Percentiles rank a stretch among this genome's conserved stretches.
These are phyloP conservation scores for Erannis defoliaria DNA, from an alignment of 2,888 invertebrate species.

Conservation along the genomic window DNA sequence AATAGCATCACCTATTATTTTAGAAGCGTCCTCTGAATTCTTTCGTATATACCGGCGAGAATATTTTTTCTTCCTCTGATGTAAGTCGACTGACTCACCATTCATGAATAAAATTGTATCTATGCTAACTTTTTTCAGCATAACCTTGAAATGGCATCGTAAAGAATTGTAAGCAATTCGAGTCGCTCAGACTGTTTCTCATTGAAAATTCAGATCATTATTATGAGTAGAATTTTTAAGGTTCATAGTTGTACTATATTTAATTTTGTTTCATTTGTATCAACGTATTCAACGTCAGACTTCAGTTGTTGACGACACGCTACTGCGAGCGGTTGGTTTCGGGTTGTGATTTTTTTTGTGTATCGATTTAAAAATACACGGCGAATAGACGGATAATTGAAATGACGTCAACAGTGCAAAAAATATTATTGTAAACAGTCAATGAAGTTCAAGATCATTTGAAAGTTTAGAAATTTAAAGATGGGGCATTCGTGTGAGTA, in stretches of 20 bases:
- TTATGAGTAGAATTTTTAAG: constrained; percentile 55
- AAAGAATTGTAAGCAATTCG: constrained; percentile 14
- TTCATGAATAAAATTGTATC: constrained; percentile 36
- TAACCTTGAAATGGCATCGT: constrained; percentile 37
- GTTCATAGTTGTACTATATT: constrained; percentile 68
- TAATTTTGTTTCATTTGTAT: constrained; percentile 66
- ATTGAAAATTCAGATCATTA: constrained; percentile 46
- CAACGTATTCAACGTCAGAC: constrained; percentile 73
- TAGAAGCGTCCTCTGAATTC: constrained; percentile 71
- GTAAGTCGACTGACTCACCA: constrained; percentile 49
- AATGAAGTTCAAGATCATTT: constrained; percentile 57
- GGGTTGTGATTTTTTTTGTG: constrained; percentile 57
- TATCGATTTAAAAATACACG: constrained; percentile 73
- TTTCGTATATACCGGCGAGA: constrained; percentile 57
- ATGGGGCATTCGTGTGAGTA: constrained; percentile 76
- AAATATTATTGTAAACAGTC: constrained; percentile 48
- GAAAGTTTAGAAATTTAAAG: constrained; percentile 39
- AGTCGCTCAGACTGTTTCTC: constrained; percentile 22
- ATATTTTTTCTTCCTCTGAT: constrained; percentile 54
- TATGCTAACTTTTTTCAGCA: constrained; percentile 35
- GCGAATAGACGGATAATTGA: constrained; percentile 48
- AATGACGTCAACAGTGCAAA: constrained; percentile 65
- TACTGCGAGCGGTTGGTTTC: constrained; percentile 74
- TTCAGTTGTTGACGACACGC: constrained; percentile 78
- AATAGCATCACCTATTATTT: constrained; percentile 80